Evolutionary conservation across 2,797 vertebrate genomes (phyloP).

Genomic region (Lerista edwardsae): DNA sequence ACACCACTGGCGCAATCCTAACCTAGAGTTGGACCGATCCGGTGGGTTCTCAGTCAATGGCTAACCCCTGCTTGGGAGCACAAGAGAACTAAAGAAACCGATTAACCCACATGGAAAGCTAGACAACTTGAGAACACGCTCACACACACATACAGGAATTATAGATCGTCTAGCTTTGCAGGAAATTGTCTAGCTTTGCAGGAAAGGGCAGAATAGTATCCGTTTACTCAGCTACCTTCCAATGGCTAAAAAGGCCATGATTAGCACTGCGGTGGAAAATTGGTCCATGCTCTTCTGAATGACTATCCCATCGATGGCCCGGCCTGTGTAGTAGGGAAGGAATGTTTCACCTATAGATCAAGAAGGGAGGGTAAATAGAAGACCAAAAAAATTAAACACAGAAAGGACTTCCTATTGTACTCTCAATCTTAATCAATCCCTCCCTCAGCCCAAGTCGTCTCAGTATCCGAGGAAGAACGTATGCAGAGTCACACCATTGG

Average conservation of each 20-base stretch:
- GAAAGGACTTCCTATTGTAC: no score
- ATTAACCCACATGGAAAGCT: neutral
- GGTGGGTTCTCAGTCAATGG: neutral
- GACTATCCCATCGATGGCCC: constrained; percentile 90
- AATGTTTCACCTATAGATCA: constrained; percentile 89
- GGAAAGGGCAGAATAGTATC: rapidly evolving
- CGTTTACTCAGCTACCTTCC: constrained; percentile 92
- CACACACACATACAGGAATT: neutral
- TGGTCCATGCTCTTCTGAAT: constrained; percentile 90
- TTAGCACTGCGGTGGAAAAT: constrained; percentile 83
- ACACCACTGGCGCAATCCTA: no score
- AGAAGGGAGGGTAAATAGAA: neutral
- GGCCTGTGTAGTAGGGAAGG: constrained; percentile 90
- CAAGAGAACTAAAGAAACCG: no score
- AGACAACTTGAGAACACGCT: neutral
- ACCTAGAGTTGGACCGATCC: no score
- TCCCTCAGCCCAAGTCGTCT: neutral
- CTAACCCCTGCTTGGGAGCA: no score
- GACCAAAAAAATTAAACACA: neutral
- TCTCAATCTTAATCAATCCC: neutral
- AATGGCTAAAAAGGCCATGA: constrained; percentile 82
- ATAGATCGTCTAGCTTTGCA: no score
- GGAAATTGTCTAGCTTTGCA: rapidly evolving
- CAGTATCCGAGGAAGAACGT: neutral
- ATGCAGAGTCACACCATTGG: no score